Conservation (phyloP, 1,140 invertebrate genomes). For the Drosophila equinoxialis region DNA sequence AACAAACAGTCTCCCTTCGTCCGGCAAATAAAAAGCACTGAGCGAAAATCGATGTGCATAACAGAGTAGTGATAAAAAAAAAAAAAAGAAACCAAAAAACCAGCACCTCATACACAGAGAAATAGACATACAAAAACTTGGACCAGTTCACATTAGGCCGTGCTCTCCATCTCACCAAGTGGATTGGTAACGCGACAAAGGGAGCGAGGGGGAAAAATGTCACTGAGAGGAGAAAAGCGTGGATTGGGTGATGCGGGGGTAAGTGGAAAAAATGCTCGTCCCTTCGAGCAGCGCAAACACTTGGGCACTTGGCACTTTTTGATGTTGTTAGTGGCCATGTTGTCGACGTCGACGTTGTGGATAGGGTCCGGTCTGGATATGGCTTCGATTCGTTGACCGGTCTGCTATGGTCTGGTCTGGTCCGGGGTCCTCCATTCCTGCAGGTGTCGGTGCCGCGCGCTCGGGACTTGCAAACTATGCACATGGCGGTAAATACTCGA, state of each 20-base stretch:
- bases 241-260: background rate
- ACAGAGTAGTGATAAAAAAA: constrained; percentile 64
- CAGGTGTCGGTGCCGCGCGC: constrained; percentile 70
- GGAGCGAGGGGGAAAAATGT: constrained; percentile 55
- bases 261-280: constrained; percentile 39
- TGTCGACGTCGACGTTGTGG: constrained; percentile 17
- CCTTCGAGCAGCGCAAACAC: constrained; percentile 68
- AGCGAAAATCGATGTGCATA: constrained; percentile 81
- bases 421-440: constrained; percentile 51
- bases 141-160: constrained; percentile 55
- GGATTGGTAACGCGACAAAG: constrained; percentile 17
- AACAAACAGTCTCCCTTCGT: constrained; percentile 47
- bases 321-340: constrained; percentile 79
- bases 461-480: constrained; percentile 75
- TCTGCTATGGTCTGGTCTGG: background rate
- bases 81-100: constrained; percentile 2
- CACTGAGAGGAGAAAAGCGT: constrained; percentile 35
- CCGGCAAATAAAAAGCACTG: constrained; percentile 77
- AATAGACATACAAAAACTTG: constrained; percentile 40
- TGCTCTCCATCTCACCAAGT: constrained; percentile 22
- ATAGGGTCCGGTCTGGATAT: constrained; percentile 1
- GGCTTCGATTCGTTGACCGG: background rate
- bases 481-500: constrained; percentile 77
- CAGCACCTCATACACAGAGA: constrained; percentile 25
- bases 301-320: constrained; percentile 77